Evolutionary conservation across 2,113 vertebrate genomes (phyloP).

Genomic region (Barbus barbus): DNA sequence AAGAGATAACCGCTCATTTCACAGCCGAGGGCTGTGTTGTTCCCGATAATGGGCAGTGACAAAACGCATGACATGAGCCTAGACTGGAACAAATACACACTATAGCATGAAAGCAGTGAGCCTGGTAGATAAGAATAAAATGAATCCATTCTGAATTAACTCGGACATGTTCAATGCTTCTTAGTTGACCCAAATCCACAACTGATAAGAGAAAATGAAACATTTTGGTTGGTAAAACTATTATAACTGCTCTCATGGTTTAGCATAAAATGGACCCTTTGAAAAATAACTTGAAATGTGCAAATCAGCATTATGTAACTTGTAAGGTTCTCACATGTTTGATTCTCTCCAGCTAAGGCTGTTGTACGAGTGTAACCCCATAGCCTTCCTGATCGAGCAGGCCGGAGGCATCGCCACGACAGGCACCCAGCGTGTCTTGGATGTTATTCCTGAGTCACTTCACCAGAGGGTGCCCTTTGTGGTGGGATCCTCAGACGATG

Average conservation of each 20-base stretch:
- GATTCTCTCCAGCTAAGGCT: constrained; percentile 82
- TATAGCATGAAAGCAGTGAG: not conserved
- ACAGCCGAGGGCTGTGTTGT: not conserved
- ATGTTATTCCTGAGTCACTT: constrained; percentile 85
- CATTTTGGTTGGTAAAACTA: not conserved
- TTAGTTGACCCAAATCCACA: not conserved
- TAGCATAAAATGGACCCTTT: not conserved
- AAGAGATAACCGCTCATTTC: not conserved
- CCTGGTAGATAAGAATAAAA: constrained; percentile 2
- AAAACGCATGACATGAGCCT: not conserved
- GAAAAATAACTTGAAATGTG: not conserved
- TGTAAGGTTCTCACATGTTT: not conserved
- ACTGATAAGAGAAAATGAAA: not conserved
- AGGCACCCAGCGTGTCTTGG: constrained; percentile 84
- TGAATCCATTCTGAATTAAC: not conserved
- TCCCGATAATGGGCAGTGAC: not conserved
- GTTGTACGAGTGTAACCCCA: constrained; percentile 97
- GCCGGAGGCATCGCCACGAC: constrained; percentile 92
- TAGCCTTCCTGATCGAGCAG: constrained; percentile 94
- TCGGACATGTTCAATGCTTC: not conserved
- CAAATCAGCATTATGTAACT: not conserved
- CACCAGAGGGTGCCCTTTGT: constrained; percentile 91
- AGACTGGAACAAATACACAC: not conserved
- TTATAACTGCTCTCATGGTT: not conserved
- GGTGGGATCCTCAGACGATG: constrained; percentile 88